Conservation (phyloP, 2,888 invertebrate genomes). For the Melitaea athalia region DNA sequence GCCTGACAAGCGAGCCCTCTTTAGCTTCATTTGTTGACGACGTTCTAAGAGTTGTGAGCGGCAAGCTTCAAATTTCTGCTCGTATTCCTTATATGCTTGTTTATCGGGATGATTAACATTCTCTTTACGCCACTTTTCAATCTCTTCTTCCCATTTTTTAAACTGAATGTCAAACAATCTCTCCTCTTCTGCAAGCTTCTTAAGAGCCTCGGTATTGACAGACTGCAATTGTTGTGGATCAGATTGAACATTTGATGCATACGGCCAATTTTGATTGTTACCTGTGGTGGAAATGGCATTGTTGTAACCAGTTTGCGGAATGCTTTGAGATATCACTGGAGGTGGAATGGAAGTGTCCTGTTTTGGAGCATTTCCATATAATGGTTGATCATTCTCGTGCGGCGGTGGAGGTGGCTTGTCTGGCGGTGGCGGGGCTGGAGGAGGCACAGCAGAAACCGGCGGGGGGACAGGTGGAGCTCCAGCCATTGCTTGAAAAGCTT, state of each 20-base stretch:
- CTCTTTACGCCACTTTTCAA: conserved; percentile 94
- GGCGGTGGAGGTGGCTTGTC: conserved; percentile 63
- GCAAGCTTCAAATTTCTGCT: conserved; percentile 93
- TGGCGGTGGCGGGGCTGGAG: conserved; percentile 55
- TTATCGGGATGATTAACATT: conserved; percentile 96
- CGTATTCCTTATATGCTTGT: conserved; percentile 91
- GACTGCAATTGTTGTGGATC: conserved; percentile 34
- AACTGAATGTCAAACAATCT: conserved; percentile 94
- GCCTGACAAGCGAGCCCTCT: conserved; percentile 69
- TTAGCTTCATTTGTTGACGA: conserved; percentile 90
- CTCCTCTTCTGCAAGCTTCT: conserved; percentile 85
- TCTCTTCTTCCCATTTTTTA: conserved; percentile 95
- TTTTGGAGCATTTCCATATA: conserved; percentile 53
- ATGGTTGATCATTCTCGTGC: conserved; percentile 72
- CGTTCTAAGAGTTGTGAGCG: conserved; percentile 89
- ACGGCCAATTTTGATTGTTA: conserved; percentile 60
- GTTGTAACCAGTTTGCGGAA: conserved; percentile 41
- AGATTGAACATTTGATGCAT: conserved; percentile 44
- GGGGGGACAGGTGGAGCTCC: conserved; percentile 56
- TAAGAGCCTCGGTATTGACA: conserved; percentile 65
- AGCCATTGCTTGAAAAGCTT: conserved; percentile 57
- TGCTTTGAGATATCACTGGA: conserved; percentile 30
- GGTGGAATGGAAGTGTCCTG: conserved; percentile 39
- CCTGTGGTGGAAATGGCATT: conserved; percentile 49
- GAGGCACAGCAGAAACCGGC: conserved; percentile 44